Evolutionary conservation across 2,888 invertebrate genomes (phyloP).

Genomic region (Lasioglossum zephyrum): DNA sequence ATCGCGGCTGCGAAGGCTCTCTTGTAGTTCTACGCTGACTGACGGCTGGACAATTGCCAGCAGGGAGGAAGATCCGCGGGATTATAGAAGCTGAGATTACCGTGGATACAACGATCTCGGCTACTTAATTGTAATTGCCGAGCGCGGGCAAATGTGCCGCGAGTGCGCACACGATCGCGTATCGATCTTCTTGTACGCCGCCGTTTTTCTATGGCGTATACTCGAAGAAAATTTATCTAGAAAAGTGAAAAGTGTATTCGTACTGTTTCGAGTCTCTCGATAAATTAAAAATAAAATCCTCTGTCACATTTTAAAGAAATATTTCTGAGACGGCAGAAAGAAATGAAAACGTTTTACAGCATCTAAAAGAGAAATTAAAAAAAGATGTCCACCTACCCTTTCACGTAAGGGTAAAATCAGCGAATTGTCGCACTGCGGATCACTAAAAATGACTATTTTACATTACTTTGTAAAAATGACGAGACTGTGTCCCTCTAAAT

Average conservation of each 20-base stretch:
- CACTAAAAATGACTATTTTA: too few relatives aligned
- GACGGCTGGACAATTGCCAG: slow-evolving; percentile 75
- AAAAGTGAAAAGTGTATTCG: not conserved
- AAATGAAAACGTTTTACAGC: too few relatives aligned
- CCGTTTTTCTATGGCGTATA: slow-evolving; percentile 50
- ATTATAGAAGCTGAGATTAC: slow-evolving; percentile 71
- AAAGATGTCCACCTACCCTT: too few relatives aligned
- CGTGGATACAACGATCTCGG: slow-evolving; percentile 68
- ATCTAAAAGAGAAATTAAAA: too few relatives aligned
- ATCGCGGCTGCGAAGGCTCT: slow-evolving; percentile 42
- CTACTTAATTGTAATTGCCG: slow-evolving; percentile 71
- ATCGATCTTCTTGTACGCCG: slow-evolving; percentile 32
- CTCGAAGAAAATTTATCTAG: not conserved
- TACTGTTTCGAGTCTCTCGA: not conserved
- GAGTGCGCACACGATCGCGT: slow-evolving; percentile 24
- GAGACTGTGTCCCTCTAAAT: too few relatives aligned
- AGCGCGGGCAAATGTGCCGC: slow-evolving; percentile 61
- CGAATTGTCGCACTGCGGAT: too few relatives aligned
- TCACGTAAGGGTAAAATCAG: too few relatives aligned
- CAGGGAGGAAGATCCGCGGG: slow-evolving; percentile 61
- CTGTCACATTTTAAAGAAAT: not conserved
- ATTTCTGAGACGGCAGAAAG: too few relatives aligned
- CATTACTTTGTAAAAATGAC: too few relatives aligned
- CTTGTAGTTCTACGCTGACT: slow-evolving; percentile 67
- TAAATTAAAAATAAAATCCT: not conserved